These are phyloP conservation scores for Poeciliopsis infans DNA, from an alignment of 2,797 vertebrate genomes.

Conservation along the genomic window DNA sequence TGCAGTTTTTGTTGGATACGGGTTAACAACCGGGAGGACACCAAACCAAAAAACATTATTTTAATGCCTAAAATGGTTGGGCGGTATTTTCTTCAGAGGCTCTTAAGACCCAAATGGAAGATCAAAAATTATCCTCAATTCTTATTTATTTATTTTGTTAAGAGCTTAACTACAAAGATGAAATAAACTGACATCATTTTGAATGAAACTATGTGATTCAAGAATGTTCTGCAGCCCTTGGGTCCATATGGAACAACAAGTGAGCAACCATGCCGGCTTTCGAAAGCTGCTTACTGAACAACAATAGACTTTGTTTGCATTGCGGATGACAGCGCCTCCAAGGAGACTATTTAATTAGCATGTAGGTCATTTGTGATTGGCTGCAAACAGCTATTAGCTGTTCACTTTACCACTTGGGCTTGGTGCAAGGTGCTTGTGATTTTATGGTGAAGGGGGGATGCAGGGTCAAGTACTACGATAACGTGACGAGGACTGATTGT, in stretches of 20 bases:
- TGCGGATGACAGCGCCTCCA: constrained; percentile 64
- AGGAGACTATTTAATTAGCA: constrained; percentile 66
- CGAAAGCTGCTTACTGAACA: constrained; percentile 70
- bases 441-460: constrained; percentile 3
- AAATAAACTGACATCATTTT: not conserved
- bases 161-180: not conserved
- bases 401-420: constrained; percentile 17
- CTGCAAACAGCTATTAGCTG: constrained; percentile 36
- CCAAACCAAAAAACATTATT: too few relatives aligned
- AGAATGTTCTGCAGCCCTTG: not conserved
- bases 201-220: not conserved
- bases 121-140: too few relatives aligned
- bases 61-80: too few relatives aligned
- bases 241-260: constrained; percentile 18
- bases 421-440: constrained; percentile 23
- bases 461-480: constrained; percentile 42
- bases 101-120: too few relatives aligned
- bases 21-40: too few relatives aligned
- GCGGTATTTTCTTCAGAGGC: too few relatives aligned
- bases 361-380: constrained; percentile 63
- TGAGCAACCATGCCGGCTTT: constrained; percentile 11
- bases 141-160: too few relatives aligned
- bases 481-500: not conserved
- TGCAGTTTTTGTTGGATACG: too few relatives aligned
- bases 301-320: constrained; percentile 74